These are phyloP conservation scores for Fukomys damarensis DNA, from an alignment of 2,113 vertebrate genomes.

Conservation along the genomic window DNA sequence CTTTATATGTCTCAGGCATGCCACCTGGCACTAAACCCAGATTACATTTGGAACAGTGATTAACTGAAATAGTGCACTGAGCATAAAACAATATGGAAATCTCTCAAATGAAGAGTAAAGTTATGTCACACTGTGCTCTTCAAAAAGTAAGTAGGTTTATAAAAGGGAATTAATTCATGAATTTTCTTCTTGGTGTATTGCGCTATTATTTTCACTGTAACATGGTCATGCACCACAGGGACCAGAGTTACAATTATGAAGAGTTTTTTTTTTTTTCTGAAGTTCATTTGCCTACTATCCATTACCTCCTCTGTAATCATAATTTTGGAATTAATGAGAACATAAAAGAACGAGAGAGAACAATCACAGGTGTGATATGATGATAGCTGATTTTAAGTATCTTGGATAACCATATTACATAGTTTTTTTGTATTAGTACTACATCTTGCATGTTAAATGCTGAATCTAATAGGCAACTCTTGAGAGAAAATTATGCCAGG, in stretches of 20 bases:
- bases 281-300: background rate
- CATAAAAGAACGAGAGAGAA: background rate
- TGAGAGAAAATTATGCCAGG: background rate
- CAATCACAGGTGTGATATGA: background rate
- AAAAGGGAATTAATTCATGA: background rate
- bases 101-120: slow-evolving; percentile 74
- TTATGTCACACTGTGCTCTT: background rate
- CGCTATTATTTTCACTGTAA: background rate
- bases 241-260: background rate
- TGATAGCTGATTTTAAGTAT: background rate
- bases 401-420: background rate
- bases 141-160: background rate
- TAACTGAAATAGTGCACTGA: slow-evolving; percentile 76
- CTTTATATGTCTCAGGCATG: slow-evolving; percentile 83
- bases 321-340: background rate
- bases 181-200: background rate
- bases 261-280: background rate
- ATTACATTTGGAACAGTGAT: slow-evolving; percentile 82
- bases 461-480: background rate
- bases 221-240: background rate
- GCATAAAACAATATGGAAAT: slow-evolving; percentile 54
- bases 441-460: background rate
- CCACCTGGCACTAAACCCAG: slow-evolving; percentile 84
- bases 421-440: background rate
- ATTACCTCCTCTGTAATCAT: background rate